Conservation (phyloP, 2,888 invertebrate genomes). For the Parnassius mnemosyne region DNA sequence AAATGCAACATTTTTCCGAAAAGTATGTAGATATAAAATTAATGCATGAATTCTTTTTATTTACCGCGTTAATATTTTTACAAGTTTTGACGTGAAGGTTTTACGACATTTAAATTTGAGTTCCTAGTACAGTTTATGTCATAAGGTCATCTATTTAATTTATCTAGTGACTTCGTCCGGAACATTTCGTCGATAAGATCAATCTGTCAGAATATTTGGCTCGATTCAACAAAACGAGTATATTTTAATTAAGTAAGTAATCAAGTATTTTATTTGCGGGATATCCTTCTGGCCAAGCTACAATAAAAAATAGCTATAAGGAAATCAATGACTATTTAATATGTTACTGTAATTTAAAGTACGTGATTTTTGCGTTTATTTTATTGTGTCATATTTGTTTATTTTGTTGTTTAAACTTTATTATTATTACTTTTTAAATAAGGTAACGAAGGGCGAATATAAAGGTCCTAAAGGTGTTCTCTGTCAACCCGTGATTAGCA, state of each 20-base stretch:
- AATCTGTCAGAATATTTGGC: constrained; percentile 9
- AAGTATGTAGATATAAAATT: too few species aligned
- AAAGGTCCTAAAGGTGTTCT: too few species aligned
- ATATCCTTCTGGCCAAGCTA: constrained; percentile 4
- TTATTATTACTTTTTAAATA: too few species aligned
- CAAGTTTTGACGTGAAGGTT: not conserved
- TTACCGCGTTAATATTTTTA: not conserved
- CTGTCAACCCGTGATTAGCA: too few species aligned
- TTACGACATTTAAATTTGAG: constrained; percentile 9
- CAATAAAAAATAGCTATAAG: too few species aligned
- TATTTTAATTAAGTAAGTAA: constrained; percentile 1
- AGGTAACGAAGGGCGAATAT: too few species aligned
- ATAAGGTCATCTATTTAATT: constrained; percentile 33
- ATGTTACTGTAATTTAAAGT: too few species aligned
- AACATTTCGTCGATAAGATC: constrained; percentile 7
- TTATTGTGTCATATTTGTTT: too few species aligned
- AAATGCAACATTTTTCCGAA: too few species aligned
- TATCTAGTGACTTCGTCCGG: constrained; percentile 22
- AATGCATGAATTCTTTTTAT: not conserved
- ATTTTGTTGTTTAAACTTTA: too few species aligned
- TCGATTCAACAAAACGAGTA: constrained; percentile 3
- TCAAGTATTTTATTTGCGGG: constrained; percentile 17
- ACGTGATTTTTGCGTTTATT: too few species aligned
- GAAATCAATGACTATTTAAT: too few species aligned
- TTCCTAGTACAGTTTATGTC: constrained; percentile 19